Evolutionary conservation across 2,797 vertebrate species (phyloP).

Genomic region (Oreonectes daqikongensis): DNA sequence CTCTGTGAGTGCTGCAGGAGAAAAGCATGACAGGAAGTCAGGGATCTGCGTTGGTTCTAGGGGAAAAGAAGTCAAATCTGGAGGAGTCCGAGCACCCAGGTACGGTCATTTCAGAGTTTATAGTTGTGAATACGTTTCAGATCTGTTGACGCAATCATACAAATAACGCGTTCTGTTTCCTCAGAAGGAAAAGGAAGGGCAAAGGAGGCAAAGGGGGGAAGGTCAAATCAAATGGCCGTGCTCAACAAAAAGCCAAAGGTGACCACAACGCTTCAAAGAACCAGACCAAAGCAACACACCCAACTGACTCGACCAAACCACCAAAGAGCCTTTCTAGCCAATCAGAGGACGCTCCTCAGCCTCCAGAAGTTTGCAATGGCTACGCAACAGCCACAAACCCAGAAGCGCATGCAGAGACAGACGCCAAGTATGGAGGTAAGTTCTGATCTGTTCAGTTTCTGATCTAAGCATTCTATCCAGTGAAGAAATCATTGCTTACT

Average conservation of each 20-base stretch:
- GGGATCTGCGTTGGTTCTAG: conserved; percentile 70
- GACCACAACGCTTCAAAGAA: conserved; percentile 59
- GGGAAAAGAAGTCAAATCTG: conserved; percentile 69
- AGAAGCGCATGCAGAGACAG: conserved; percentile 38
- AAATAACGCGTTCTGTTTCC: conserved; percentile 2
- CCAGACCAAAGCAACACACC: conserved; percentile 65
- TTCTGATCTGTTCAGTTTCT: background rate
- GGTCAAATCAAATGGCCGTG: conserved; percentile 69
- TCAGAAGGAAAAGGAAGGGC: conserved; percentile 79
- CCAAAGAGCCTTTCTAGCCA: conserved; percentile 55
- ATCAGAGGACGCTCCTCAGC: conserved; percentile 44
- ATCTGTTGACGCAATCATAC: background rate
- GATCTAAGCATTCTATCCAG: background rate
- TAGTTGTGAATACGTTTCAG: background rate
- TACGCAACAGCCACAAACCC: conserved; percentile 31
- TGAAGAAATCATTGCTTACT: background rate
- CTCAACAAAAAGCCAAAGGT: conserved; percentile 62
- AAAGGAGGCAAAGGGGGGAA: conserved; percentile 76
- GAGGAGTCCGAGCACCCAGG: background rate
- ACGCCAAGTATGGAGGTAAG: conserved; percentile 62
- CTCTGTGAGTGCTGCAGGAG: conserved; percentile 44
- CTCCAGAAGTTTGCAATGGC: conserved; percentile 48
- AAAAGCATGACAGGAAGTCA: conserved; percentile 60
- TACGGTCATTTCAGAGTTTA: background rate
- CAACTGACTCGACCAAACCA: conserved; percentile 48